Conservation (phyloP, 2,888 invertebrate species). For the Trichopria drosophilae region DNA sequence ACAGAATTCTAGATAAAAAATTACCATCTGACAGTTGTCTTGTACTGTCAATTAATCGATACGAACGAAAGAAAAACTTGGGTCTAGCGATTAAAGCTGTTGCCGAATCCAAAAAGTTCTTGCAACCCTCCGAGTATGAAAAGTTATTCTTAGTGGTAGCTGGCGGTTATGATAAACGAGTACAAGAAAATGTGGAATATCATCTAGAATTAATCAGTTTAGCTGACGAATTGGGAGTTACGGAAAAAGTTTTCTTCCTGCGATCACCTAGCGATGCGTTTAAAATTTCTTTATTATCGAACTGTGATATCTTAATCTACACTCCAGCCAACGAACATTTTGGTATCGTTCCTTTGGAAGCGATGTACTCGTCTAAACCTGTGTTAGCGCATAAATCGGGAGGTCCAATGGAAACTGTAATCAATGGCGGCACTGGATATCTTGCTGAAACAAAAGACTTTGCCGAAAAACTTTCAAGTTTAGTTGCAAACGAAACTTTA, state of each 20-base stretch:
- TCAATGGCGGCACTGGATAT: conserved; percentile 78
- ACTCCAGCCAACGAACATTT: conserved; percentile 98
- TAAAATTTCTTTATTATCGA: conserved; percentile 79
- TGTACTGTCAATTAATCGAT: conserved; percentile 94
- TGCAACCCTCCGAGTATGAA: conserved; percentile 65
- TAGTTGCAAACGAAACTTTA: conserved; percentile 67
- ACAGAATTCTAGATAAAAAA: conserved; percentile 62
- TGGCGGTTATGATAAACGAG: conserved; percentile 92
- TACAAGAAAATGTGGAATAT: conserved; percentile 84
- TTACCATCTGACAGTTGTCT: conserved; percentile 60
- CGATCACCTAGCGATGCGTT: conserved; percentile 84
- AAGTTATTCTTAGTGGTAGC: conserved; percentile 85
- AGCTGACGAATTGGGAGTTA: conserved; percentile 67
- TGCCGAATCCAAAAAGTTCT: conserved; percentile 64
- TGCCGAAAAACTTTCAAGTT: conserved; percentile 73
- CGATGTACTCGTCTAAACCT: conserved; percentile 91
- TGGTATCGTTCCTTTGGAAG: conserved; percentile 98
- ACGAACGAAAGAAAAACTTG: conserved; percentile 96
- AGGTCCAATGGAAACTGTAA: conserved; percentile 92
- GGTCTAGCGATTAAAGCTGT: conserved; percentile 81
- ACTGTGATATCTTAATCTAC: conserved; percentile 82
- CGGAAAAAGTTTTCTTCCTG: conserved; percentile 77
- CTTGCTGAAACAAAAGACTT: conserved; percentile 76
- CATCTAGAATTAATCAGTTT: conserved; percentile 74
- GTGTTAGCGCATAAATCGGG: conserved; percentile 95